phyloP scores from a whole-genome alignment of 2,113 vertebrate genomes.

The Argyrosomus japonicus region DNA sequence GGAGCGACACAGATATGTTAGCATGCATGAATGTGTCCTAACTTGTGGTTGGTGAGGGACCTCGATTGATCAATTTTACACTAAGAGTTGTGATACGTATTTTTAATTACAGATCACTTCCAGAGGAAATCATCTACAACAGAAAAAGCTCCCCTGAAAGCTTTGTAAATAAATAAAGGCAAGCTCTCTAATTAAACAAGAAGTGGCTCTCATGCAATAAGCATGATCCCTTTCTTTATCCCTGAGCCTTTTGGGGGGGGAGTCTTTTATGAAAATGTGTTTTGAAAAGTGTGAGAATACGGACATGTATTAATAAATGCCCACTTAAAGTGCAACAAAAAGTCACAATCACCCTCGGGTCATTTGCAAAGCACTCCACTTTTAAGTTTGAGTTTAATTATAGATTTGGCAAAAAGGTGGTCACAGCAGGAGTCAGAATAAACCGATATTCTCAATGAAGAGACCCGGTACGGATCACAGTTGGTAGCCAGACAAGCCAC shows the following conservation, averaged over 20 bases:
- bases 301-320: constrained; percentile 72
- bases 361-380: constrained; percentile 69
- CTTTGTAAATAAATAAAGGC: constrained; percentile 67
- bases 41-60: background rate
- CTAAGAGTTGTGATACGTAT: constrained; percentile 36
- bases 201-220: constrained; percentile 59
- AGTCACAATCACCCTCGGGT: constrained; percentile 68
- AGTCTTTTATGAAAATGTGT: constrained; percentile 63
- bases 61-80: constrained; percentile 36
- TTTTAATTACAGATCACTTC: constrained; percentile 64
- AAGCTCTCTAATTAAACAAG: constrained; percentile 69
- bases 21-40: constrained; percentile 7
- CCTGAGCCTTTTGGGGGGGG: constrained; percentile 52
- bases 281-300: constrained; percentile 68
- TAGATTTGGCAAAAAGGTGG: constrained; percentile 62
- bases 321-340: constrained; percentile 71
- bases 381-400: constrained; percentile 78
- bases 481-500: background rate
- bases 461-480: background rate
- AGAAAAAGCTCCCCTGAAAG: constrained; percentile 41
- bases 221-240: constrained; percentile 61
- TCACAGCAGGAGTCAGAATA: constrained; percentile 29
- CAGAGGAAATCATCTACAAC: constrained; percentile 42
- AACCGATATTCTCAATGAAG: constrained; percentile 24
- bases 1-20: constrained; percentile 14